phyloP scores from a whole-genome alignment of 2,888 invertebrate species.

The Cosmopolites sordidus region DNA sequence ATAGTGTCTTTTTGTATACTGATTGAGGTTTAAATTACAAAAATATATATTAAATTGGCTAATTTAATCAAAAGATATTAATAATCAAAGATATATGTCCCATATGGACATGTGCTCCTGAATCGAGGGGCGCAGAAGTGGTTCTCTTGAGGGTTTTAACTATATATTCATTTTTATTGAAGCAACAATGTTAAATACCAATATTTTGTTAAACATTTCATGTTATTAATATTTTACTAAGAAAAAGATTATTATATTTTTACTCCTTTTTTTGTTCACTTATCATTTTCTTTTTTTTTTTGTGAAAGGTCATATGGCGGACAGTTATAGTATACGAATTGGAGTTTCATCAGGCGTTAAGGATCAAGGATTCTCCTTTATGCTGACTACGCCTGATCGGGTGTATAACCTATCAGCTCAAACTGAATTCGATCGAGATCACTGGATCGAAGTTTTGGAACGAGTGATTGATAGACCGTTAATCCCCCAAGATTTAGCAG shows the following conservation, averaged over 20 bases:
- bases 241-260: background rate
- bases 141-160: no score
- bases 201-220: no score
- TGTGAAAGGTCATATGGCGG: slow-evolving; percentile 61
- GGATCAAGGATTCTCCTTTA: slow-evolving; percentile 77
- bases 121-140: no score
- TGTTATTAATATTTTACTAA: no score
- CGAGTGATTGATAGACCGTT: slow-evolving; percentile 69
- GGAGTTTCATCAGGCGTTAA: slow-evolving; percentile 65
- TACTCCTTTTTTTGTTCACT: background rate
- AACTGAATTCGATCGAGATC: slow-evolving; percentile 69
- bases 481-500: slow-evolving; percentile 72
- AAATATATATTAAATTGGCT: no score
- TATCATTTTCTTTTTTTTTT: background rate
- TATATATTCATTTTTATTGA: no score
- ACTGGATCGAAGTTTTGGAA: slow-evolving; percentile 76
- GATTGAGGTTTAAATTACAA: no score
- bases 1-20: no score
- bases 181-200: no score
- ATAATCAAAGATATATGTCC: no score
- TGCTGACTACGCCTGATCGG: slow-evolving; percentile 74
- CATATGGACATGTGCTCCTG: no score
- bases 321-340: slow-evolving; percentile 70
- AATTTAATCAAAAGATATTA: no score
- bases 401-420: slow-evolving; percentile 73